phyloP scores from a whole-genome alignment of 2,113 vertebrate species.

The Peromyscus leucopus region DNA sequence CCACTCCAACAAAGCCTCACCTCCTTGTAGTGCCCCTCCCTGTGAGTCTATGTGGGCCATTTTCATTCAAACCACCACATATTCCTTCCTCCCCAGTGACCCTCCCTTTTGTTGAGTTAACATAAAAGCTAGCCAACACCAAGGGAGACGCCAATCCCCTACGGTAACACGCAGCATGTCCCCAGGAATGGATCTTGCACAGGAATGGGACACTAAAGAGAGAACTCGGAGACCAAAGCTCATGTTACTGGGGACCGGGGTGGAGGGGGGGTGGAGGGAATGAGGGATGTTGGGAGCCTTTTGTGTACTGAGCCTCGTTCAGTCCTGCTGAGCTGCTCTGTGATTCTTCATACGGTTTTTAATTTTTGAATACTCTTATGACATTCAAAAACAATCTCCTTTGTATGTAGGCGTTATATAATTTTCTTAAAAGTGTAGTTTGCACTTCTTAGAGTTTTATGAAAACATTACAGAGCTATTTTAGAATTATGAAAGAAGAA shows the following conservation, averaged over 20 bases:
- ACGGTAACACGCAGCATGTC: background rate
- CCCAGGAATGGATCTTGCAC: no score
- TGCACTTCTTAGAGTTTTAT: background rate
- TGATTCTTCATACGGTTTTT: background rate
- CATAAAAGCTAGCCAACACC: background rate
- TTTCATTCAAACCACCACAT: background rate
- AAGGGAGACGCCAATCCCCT: background rate
- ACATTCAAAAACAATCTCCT: background rate
- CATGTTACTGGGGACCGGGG: no score
- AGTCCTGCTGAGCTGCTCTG: background rate
- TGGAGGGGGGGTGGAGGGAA: no score
- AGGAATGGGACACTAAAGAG: no score
- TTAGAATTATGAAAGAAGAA: background rate
- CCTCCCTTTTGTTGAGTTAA: background rate
- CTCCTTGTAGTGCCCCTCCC: background rate
- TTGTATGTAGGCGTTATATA: background rate
- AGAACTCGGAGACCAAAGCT: background rate
- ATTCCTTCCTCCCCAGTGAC: background rate
- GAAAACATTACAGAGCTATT: background rate
- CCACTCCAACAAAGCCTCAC: background rate
- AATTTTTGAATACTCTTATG: background rate
- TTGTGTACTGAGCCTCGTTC: background rate
- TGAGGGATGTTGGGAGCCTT: background rate
- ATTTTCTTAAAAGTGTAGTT: background rate
- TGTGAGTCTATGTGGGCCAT: background rate